Evolutionary conservation across 2,888 invertebrate genomes (phyloP), one percentile per base, ranked within the genome.

Genomic region (Tipula helvola): DNA sequence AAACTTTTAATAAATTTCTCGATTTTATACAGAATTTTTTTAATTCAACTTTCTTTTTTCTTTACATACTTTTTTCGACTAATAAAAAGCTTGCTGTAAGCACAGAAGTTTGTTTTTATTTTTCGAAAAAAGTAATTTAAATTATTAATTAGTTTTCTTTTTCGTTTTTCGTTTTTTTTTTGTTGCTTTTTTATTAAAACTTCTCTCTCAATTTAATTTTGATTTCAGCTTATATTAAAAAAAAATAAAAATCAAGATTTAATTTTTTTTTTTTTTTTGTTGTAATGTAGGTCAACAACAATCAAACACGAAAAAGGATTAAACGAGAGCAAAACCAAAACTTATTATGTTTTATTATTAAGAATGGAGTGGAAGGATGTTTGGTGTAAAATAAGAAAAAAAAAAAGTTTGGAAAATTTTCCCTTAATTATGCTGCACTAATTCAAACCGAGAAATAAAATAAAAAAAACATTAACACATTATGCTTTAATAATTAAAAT

Each of bases 131-230:
- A 39, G 84, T 84, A 84, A 84, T 84, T 84, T 84, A 84, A 84
- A 84, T 84, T 84, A 84, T 39, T 84, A 84, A 84, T 84, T 84
- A 84, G 84, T 84, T 84, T 84, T 84, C 84, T 84, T 84, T 84
- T 84, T 36, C 28, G 28, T 28, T 28, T 28, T 28, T 2, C 1
- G 1, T 28, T 28, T 28, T 28, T 28, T 28, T 28, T 28, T 28
- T 28, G 28, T 28, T 28, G 28, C 28, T 36, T 39, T 10, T 39
- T 41, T 84, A 39, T 39, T 39, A 84, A 84, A 84, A 39, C 84
- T 84, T 84, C 84, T 39, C 41, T 41, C 41, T 39, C 41, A 84
- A 84, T 84, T 84, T 84, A 39, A 41, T 84, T 84, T 36, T 84
- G 84, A 39, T 41, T 84, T 84, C 39, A 39, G 36, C 84, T 84